Percentiles rank a stretch among this genome's conserved stretches.
These are phyloP conservation scores for Aythya baeri DNA, from an alignment of 2,113 vertebrate genomes.

Conservation along the genomic window DNA sequence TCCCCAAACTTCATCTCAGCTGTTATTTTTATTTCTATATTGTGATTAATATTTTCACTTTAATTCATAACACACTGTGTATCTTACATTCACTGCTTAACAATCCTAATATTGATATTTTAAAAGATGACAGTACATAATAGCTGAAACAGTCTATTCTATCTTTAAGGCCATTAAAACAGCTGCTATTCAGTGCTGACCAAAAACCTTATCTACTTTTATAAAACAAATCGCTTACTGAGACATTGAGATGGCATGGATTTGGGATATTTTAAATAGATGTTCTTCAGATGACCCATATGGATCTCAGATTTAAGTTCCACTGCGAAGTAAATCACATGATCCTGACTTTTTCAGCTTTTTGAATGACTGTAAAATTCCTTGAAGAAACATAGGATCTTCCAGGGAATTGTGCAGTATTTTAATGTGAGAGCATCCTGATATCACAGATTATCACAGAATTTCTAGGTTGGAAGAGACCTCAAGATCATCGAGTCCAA, in stretches of 20 bases:
- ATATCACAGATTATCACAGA: not conserved
- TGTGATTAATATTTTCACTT: not conserved
- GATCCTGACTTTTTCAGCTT: not conserved
- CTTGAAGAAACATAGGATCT: not conserved
- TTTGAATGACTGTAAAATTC: not conserved
- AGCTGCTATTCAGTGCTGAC: conserved; percentile 46
- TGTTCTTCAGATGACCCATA: not conserved
- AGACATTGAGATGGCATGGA: not conserved
- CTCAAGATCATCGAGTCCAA: too few species aligned
- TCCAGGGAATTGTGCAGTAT: not conserved
- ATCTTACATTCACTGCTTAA: not conserved
- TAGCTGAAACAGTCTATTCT: conserved; percentile 28
- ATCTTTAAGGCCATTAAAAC: conserved; percentile 51
- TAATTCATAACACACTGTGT: not conserved
- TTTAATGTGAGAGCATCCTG: not conserved
- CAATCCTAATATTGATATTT: not conserved
- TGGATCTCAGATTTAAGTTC: not conserved
- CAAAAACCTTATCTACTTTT: conserved; percentile 22
- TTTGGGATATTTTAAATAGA: not conserved
- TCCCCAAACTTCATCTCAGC: not conserved
- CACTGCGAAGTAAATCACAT: not conserved
- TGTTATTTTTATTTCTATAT: not conserved
- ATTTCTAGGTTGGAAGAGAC: too few species aligned
- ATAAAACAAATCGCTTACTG: not conserved
- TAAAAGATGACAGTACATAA: conserved; percentile 2